These are phyloP conservation scores for Micromys minutus DNA, from an alignment of 2,113 vertebrate genomes.

Conservation along the genomic window DNA sequence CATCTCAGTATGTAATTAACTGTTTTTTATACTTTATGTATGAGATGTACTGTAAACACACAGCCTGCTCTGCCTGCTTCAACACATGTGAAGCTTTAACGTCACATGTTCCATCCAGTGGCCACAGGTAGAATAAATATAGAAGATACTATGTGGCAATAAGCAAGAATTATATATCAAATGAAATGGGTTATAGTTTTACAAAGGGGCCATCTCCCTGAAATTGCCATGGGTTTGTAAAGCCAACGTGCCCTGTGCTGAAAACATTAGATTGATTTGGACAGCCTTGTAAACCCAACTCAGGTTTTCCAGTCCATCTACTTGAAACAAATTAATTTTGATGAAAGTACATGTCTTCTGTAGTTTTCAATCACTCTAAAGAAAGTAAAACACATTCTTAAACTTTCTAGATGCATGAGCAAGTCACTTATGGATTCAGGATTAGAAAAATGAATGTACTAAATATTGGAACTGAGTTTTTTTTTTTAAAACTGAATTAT, in stretches of 20 bases:
- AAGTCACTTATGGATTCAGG: conserved; percentile 13
- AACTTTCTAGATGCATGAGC: conserved; percentile 16
- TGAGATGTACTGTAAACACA: not conserved
- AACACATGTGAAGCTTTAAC: not conserved
- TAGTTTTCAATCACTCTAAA: conserved; percentile 32
- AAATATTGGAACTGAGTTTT: conserved; percentile 25
- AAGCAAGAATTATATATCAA: not conserved
- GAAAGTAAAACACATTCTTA: conserved; percentile 54
- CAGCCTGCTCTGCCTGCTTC: not conserved
- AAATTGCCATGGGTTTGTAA: not conserved
- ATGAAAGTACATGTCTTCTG: not conserved
- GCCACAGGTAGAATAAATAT: conserved; percentile 21
- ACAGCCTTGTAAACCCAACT: conserved; percentile 15
- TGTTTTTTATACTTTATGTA: not conserved
- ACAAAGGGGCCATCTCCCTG: not conserved
- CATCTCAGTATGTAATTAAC: not conserved
- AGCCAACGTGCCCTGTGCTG: not conserved
- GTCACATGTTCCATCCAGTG: conserved; percentile 15
- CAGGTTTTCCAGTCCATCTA: not conserved
- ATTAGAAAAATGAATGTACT: conserved; percentile 43
- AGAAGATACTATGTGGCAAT: not conserved
- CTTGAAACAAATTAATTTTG: conserved; percentile 48
- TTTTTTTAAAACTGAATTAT: conserved; percentile 52
- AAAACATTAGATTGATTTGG: conserved; percentile 38
- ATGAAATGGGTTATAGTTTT: not conserved